phyloP scores from a whole-genome alignment of 1,140 invertebrate species.

The Drosophila pseudoobscura region DNA sequence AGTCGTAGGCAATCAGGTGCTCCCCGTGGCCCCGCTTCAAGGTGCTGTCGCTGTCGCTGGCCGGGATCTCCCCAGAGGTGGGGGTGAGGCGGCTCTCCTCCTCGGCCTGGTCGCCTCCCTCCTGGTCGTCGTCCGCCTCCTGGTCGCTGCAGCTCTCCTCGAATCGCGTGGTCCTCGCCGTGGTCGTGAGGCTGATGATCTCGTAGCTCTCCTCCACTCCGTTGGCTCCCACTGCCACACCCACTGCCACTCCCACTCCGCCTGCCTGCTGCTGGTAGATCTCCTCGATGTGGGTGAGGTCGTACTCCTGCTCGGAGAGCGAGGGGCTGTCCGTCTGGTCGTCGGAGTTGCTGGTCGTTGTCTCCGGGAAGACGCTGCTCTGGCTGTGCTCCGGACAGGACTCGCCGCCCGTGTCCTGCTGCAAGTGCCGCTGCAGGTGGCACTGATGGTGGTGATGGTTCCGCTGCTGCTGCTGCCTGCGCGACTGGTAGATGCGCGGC shows the following conservation, averaged over 20 bases:
- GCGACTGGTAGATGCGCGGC: constrained; percentile 74
- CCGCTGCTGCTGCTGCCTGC: constrained; percentile 57
- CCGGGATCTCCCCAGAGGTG: constrained; percentile 23
- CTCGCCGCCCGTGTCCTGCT: constrained; percentile 52
- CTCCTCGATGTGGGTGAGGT: constrained; percentile 71
- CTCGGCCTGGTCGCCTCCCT: constrained; percentile 3
- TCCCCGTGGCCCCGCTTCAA: constrained; percentile 62
- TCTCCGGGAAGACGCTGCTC: constrained; percentile 79
- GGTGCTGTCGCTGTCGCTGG: constrained; percentile 61
- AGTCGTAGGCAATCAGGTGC: constrained; percentile 81
- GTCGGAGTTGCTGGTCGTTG: constrained; percentile 78
- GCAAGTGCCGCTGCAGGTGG: constrained; percentile 41
- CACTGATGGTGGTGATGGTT: constrained; percentile 41
- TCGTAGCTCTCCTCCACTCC: constrained; percentile 68
- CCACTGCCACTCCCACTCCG: not conserved
- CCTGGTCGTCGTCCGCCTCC: constrained; percentile 17
- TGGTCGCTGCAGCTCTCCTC: constrained; percentile 67
- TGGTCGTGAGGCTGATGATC: constrained; percentile 73
- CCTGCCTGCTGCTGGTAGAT: constrained; percentile 60
- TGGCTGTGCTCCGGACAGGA: constrained; percentile 80
- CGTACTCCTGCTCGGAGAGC: constrained; percentile 78
- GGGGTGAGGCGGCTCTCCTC: constrained; percentile 34
- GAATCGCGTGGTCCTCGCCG: constrained; percentile 63
- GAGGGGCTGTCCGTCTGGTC: constrained; percentile 77
- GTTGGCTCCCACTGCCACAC: constrained; percentile 3